Base-by-base conservation (phyloP, 2,797 vertebrate species). In the Menidia menidia region DNA sequence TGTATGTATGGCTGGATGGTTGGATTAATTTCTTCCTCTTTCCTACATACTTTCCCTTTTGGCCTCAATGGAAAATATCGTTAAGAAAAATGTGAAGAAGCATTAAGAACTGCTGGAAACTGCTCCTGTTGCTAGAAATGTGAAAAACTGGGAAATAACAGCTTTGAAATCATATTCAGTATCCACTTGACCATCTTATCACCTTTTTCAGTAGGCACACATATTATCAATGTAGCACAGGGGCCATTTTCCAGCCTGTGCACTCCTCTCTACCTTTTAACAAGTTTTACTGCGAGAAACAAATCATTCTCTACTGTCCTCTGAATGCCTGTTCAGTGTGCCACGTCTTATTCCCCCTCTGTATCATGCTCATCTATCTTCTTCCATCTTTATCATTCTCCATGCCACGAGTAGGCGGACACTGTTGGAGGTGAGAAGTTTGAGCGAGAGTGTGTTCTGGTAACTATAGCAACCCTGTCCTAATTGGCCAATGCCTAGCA, bases 401-500 rank as follows among this genome's bases (percentile, higher is more conserved):
- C 75, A 70, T 86, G 79, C 80, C 66, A 75, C 55, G 85, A 88
- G 90, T 91, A 76, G 90, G 90, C 89, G 89, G 73, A 81, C 69
- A 42, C 81, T 31, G 58, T 82, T 51, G 68, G 84, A 90, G 87
- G 90, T 92, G 90, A 88, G 87, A 92, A 92, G 66, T 52, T 77
- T 80, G 81, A 69, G 83, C 33, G 74, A 4, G 47, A 80, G 81
- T 83, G 87, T 86, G 86, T 83, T 75, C 80, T 54, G 19, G 87
- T 85, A 91, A 81, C 89, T 74, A 86, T 82, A 84, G 84, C 72
- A 89, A 92, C 84, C 52, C 16, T 51, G 15, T 87, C 75, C 83
- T 92, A 92, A 92, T 92, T 90, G 88, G 88, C 87, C 88, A 81
- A 68, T 76, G 84, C 83, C 84, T 89, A 80, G 81, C 80, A 84